Base-by-base conservation (phyloP, 2,113 vertebrate genomes). In the Tricholaema leucomelas region DNA sequence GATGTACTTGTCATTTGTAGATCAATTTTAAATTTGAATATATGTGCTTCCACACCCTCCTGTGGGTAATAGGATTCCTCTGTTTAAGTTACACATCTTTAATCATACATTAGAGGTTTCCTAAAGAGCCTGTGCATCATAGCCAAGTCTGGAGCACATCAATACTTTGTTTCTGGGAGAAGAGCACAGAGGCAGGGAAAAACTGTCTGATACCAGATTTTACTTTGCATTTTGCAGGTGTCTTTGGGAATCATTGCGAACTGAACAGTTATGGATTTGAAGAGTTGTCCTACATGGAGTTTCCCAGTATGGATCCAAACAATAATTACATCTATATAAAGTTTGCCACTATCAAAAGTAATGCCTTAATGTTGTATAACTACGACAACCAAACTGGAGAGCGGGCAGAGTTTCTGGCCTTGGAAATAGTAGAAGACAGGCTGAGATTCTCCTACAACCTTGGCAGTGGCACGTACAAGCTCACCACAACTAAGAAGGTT, bases 321-420 rank as follows among this genome's bases (percentile, higher is more conserved):
- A 99, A 99, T 55, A 99, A 99, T 95, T 99, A 99, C 93, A 98
- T 99, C 94, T 99, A 99, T 85, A 98, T 99, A 54, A 99, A 99
- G 96, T 99, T 99, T 96, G 98, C 99, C 59, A 99, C 99, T 7
- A 98, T 99, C 75, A 98, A 98, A 97, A 98, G 96, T 28, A 97
- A 98, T 6, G 98, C 99, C 18, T 95, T 99, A 85, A 91, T 99
- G 76, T 97, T 99, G 88, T 99, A 99, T 87, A 99, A 98, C 96
- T 98, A 99, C 25, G 99, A 99, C 91, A 99, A 99, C 97, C 99
- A 99, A 87, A 99, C 99, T 0, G 99, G 99, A 54, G 99, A 99
- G 88, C 97, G 98, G 88, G 98, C 98, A 1, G 99, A 99, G 94
- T 99, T 99, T 93, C 95, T 99, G 96, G 99, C 99, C 2, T 96